Percentiles rank a stretch among this genome's conserved stretches.
phyloP scores from a whole-genome alignment of 1,140 invertebrate genomes.

The Apocrypta bakeri region DNA sequence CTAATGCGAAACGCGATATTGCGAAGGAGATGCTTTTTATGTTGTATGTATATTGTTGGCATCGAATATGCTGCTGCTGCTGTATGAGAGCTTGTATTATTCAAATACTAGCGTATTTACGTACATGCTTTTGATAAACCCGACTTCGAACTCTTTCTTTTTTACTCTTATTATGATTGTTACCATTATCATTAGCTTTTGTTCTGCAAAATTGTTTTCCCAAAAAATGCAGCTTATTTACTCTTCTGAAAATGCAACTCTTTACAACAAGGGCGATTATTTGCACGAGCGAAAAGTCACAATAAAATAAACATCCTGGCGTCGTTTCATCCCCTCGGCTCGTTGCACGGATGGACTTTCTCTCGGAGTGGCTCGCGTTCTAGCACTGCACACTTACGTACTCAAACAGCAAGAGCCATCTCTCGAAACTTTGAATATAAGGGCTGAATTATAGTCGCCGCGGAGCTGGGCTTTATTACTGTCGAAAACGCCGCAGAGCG shows the following conservation, averaged over 20 bases:
- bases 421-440: slow-evolving; percentile 11
- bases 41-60: slow-evolving; percentile 9
- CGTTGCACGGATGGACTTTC: background rate
- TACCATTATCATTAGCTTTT: background rate
- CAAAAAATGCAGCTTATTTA: too few species aligned
- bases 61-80: background rate
- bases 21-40: slow-evolving; percentile 19
- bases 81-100: background rate
- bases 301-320: background rate
- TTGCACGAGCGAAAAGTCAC: background rate
- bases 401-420: background rate
- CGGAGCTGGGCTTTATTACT: background rate
- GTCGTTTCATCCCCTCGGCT: background rate
- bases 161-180: background rate
- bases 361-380: background rate
- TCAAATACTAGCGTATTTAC: slow-evolving; percentile 21
- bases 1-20: slow-evolving; percentile 35
- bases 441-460: background rate
- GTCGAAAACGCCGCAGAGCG: background rate
- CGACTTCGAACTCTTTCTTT: background rate
- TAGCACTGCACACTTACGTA: background rate
- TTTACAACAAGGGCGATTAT: background rate
- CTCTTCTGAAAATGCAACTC: background rate
- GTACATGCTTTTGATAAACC: slow-evolving; percentile 14
- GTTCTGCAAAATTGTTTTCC: too few species aligned